phyloP scores from a whole-genome alignment of 53 echinoderm and acorn worm species.

The Zoroaster sp. region DNA sequence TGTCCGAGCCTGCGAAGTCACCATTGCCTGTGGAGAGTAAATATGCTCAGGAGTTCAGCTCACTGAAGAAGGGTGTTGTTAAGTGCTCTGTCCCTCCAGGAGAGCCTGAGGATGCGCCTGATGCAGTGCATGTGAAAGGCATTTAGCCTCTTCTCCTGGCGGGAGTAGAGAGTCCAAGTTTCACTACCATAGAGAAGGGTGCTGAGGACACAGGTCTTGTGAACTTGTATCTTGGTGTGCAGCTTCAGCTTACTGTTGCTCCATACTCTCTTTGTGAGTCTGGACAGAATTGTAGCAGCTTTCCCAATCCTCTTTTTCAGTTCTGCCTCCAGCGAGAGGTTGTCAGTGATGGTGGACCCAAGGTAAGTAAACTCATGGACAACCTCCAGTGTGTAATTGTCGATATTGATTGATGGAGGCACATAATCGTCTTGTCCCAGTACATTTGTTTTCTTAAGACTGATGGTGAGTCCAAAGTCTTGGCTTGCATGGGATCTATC shows the following conservation, averaged over 20 bases:
- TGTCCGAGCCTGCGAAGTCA: slow-evolving; percentile 24
- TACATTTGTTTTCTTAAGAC: slow-evolving; percentile 70
- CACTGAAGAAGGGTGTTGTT: background rate
- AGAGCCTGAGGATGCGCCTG: background rate
- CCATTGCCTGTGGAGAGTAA: background rate
- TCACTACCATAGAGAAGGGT: no score
- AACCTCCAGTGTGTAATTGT: background rate
- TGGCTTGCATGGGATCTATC: slow-evolving; percentile 52
- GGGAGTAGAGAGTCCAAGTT: no score
- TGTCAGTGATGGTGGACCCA: slow-evolving; percentile 38
- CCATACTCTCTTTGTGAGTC: no score
- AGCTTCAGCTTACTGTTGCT: no score
- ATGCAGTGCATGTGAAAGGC: slow-evolving; percentile 27
- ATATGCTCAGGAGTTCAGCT: background rate
- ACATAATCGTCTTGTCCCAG: slow-evolving; percentile 7
- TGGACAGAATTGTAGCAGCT: background rate
- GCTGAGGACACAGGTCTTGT: no score
- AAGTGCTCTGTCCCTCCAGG: slow-evolving; percentile 1
- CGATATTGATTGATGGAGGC: slow-evolving; percentile 43
- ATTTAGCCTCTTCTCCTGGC: no score
- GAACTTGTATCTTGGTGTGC: no score
- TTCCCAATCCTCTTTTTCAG: background rate
- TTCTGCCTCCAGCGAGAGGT: slow-evolving; percentile 47
- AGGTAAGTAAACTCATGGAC: slow-evolving; percentile 60
- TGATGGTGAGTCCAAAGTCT: slow-evolving; percentile 75